Conservation (phyloP, 2,797 vertebrate genomes). For the Poeciliopsis gracilis region DNA sequence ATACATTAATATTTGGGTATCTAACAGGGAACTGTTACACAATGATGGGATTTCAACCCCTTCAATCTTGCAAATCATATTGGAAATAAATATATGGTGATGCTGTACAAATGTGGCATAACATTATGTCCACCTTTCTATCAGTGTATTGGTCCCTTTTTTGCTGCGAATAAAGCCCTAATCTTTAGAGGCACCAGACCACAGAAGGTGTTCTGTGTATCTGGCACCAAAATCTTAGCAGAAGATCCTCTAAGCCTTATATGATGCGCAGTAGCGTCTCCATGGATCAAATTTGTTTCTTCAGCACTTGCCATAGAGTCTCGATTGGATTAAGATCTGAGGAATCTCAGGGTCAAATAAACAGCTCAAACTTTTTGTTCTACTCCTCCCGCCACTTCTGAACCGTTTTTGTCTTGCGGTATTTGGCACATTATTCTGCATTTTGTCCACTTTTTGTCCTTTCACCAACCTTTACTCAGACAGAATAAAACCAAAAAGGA, state of each 20-base stretch:
- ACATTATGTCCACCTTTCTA: background rate
- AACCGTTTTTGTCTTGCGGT: background rate
- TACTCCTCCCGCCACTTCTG: background rate
- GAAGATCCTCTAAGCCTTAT: background rate
- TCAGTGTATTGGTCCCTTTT: background rate
- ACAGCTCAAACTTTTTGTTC: background rate
- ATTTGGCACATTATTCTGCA: background rate
- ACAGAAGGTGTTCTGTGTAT: background rate
- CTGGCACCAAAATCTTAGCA: background rate
- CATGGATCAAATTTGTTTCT: background rate
- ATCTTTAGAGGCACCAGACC: background rate
- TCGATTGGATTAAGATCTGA: background rate
- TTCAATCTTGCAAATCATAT: background rate
- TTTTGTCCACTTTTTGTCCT: constrained; percentile 2
- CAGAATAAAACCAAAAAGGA: background rate
- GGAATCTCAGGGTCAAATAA: background rate
- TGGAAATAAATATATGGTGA: background rate
- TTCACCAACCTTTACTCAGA: background rate
- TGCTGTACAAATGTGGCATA: background rate
- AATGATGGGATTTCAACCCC: background rate
- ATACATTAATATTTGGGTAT: background rate
- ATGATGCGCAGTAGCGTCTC: background rate
- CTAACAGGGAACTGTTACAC: background rate
- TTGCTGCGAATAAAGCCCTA: background rate
- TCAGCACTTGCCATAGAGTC: background rate